Conservation (phyloP, 35 echinoderm and acorn worm genomes). For the Strongylocentrotus purpuratus region DNA sequence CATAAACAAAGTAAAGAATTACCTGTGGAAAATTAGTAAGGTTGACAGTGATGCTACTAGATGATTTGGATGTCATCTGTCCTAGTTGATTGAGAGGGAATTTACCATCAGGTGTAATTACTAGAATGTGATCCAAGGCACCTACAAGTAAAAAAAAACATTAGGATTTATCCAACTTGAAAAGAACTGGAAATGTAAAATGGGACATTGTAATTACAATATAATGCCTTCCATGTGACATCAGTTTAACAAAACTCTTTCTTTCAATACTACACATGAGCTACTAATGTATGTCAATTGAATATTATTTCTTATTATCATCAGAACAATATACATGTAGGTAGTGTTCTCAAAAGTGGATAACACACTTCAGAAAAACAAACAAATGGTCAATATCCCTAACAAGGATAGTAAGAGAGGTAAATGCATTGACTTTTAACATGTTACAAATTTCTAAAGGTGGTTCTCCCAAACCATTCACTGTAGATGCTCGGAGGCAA, state of each 20-base stretch:
- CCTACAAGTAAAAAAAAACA: constrained; percentile 60
- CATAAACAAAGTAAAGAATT: background rate
- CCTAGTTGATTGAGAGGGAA: constrained; percentile 82
- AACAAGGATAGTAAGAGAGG: background rate
- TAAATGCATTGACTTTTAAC: background rate
- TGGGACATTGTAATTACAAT: background rate
- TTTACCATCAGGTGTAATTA: constrained; percentile 80
- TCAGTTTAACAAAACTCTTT: too few species aligned
- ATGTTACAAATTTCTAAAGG: background rate
- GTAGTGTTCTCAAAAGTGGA: too few species aligned
- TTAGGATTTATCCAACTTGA: background rate
- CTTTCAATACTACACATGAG: too few species aligned
- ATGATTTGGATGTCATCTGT: constrained; percentile 78
- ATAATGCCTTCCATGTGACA: background rate
- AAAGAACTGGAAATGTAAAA: background rate
- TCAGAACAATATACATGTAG: too few species aligned
- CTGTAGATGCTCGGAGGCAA: background rate
- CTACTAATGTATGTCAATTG: too few species aligned
- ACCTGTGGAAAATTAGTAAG: constrained; percentile 82
- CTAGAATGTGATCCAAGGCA: constrained; percentile 80
- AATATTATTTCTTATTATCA: too few species aligned
- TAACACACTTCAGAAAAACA: background rate
- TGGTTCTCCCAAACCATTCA: background rate
- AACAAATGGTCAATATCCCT: background rate
- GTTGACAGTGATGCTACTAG: constrained; percentile 76